Evolutionary conservation across 2,797 vertebrate species (phyloP).

Genomic region (Schizothorax lantsangensis): DNA sequence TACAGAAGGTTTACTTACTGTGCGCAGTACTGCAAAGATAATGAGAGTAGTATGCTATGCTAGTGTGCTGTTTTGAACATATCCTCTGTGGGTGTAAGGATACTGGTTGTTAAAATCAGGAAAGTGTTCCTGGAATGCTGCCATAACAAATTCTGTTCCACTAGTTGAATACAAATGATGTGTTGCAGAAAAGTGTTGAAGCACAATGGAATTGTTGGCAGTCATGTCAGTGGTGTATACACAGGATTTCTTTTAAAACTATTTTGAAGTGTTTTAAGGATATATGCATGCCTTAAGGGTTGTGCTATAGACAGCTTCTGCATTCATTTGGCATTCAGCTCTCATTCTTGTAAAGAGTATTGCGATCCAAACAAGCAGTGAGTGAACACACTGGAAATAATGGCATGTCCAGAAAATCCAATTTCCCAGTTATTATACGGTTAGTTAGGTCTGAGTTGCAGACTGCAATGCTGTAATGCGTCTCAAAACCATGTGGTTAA

Average conservation of each 20-base stretch:
- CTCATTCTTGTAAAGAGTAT: constrained; percentile 24
- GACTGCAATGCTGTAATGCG: constrained; percentile 17
- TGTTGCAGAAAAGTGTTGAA: constrained; percentile 25
- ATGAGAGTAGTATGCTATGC: not conserved
- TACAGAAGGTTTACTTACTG: not conserved
- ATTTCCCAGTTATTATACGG: constrained; percentile 46
- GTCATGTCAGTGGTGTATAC: constrained; percentile 3
- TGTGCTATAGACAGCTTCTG: constrained; percentile 7
- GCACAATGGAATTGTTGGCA: constrained; percentile 26
- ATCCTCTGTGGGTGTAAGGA: constrained; percentile 1
- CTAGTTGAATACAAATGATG: constrained; percentile 37
- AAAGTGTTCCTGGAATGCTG: constrained; percentile 28
- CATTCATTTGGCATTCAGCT: constrained; percentile 31
- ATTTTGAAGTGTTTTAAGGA: constrained; percentile 24
- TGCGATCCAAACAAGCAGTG: constrained; percentile 22
- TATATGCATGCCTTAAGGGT: constrained; percentile 19
- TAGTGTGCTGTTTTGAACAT: constrained; percentile 19
- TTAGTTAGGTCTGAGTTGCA: constrained; percentile 39
- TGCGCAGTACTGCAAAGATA: not conserved
- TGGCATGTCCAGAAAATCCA: constrained; percentile 35
- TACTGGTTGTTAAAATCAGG: constrained; percentile 32
- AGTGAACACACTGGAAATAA: constrained; percentile 40
- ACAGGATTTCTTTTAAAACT: constrained; percentile 17
- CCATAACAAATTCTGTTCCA: constrained; percentile 32
- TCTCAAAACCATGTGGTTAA: constrained; percentile 31